Evolutionary conservation across 2,888 invertebrate genomes (phyloP).

Genomic region (Troilus luridus): DNA sequence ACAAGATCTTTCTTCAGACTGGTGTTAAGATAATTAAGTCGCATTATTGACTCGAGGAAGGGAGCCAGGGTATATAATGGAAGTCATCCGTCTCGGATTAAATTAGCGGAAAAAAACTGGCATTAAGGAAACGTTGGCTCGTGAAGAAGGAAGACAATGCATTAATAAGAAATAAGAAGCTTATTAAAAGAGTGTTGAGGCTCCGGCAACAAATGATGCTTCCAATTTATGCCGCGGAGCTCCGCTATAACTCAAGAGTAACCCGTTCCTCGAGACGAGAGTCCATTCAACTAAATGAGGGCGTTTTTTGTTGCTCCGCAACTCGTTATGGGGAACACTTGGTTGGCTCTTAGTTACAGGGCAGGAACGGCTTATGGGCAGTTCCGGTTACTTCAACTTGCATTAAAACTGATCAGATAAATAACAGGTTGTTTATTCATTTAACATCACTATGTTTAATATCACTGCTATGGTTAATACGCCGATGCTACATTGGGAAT

Average conservation of each 20-base stretch:
- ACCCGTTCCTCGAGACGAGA: background rate
- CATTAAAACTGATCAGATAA: no score
- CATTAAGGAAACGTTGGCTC: slow-evolving; percentile 34
- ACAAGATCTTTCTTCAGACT: no score
- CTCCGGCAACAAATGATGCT: slow-evolving; percentile 42
- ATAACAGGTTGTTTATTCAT: no score
- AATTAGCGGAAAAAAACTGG: slow-evolving; percentile 37
- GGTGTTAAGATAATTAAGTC: background rate
- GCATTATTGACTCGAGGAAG: background rate
- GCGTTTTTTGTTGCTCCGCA: background rate
- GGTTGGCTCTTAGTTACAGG: background rate
- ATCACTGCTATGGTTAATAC: no score
- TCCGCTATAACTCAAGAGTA: slow-evolving; percentile 46
- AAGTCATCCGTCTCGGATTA: slow-evolving; percentile 12
- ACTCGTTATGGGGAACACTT: background rate
- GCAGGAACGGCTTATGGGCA: no score
- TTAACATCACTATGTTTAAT: no score
- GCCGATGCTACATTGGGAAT: no score
- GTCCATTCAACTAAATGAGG: background rate
- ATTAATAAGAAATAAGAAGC: slow-evolving; percentile 54
- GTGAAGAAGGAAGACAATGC: slow-evolving; percentile 6
- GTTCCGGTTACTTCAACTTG: no score
- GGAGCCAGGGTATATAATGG: background rate
- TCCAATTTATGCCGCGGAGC: background rate
- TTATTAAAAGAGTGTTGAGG: slow-evolving; percentile 55